phyloP scores from a whole-genome alignment of 2,888 invertebrate species.

The Ectemnius continuus region DNA sequence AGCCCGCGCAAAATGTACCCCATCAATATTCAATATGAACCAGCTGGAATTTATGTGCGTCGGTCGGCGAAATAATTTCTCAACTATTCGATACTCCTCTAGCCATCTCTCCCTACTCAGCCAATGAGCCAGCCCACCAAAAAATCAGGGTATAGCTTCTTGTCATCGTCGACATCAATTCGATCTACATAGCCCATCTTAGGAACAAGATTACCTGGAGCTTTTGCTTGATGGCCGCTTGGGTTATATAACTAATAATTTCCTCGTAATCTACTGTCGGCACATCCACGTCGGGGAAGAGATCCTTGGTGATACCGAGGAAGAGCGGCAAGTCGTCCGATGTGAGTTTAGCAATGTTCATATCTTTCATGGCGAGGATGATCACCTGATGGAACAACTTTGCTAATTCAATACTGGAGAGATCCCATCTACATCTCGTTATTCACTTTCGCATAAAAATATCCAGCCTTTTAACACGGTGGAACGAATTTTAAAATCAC shows the following conservation, averaged over 20 bases:
- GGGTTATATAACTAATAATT: slow-evolving; percentile 80
- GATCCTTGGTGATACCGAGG: slow-evolving; percentile 90
- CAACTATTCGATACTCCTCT: slow-evolving; percentile 13
- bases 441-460: no score
- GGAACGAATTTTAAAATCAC: slow-evolving; percentile 73
- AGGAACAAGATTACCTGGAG: slow-evolving; percentile 79
- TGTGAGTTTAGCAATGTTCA: slow-evolving; percentile 92
- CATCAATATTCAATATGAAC: slow-evolving; percentile 21
- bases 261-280: slow-evolving; percentile 89
- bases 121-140: background rate
- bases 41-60: background rate
- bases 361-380: slow-evolving; percentile 92
- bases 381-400: slow-evolving; percentile 79
- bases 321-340: slow-evolving; percentile 92
- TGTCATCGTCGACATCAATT: slow-evolving; percentile 1
- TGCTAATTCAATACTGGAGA: background rate
- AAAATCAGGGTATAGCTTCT: slow-evolving; percentile 18
- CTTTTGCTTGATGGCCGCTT: slow-evolving; percentile 83
- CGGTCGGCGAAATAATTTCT: slow-evolving; percentile 4
- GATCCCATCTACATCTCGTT: no score
- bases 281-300: slow-evolving; percentile 89
- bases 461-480: no score
- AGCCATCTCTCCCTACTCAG: background rate
- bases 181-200: background rate
- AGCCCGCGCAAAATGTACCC: background rate